Percentiles rank a stretch among this genome's conserved stretches.
Conservation (phyloP, 2,888 invertebrate species). For the Cephus sareptanus region DNA sequence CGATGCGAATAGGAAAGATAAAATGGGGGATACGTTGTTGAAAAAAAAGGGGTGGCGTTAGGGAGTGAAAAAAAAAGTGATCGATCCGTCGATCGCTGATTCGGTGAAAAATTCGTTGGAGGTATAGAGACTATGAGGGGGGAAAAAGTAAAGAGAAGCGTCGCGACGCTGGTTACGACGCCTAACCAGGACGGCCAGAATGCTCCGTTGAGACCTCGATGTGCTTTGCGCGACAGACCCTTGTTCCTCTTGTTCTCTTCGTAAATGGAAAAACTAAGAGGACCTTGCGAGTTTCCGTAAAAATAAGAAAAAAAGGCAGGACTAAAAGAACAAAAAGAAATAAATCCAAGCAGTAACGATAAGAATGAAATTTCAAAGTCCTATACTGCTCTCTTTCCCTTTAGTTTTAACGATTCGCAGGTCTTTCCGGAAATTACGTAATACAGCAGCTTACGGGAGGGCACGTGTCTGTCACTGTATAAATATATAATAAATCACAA, state of each 20-base stretch:
- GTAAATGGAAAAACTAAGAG: constrained; percentile 40
- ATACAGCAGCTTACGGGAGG: background rate
- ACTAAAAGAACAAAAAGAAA: background rate
- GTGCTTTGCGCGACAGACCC: background rate
- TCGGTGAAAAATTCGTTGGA: background rate
- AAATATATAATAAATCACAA: background rate
- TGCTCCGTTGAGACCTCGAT: background rate
- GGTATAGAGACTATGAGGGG: background rate
- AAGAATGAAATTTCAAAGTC: background rate
- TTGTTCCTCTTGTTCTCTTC: constrained; percentile 12
- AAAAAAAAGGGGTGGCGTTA: background rate
- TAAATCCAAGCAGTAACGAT: background rate
- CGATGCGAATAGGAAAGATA: background rate
- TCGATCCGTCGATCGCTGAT: background rate
- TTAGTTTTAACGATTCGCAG: background rate
- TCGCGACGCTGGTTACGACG: background rate
- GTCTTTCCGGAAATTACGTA: background rate
- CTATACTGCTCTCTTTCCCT: background rate
- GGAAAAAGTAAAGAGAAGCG: background rate
- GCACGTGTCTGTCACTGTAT: background rate
- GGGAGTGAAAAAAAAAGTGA: background rate
- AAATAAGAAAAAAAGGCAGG: background rate
- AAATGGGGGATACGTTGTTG: background rate
- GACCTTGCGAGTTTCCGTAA: constrained; percentile 36
- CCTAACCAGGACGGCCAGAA: background rate